Evolutionary conservation across 2,888 invertebrate genomes (phyloP), one percentile per base, ranked within the genome.

Genomic region (Philereme vetulata): DNA sequence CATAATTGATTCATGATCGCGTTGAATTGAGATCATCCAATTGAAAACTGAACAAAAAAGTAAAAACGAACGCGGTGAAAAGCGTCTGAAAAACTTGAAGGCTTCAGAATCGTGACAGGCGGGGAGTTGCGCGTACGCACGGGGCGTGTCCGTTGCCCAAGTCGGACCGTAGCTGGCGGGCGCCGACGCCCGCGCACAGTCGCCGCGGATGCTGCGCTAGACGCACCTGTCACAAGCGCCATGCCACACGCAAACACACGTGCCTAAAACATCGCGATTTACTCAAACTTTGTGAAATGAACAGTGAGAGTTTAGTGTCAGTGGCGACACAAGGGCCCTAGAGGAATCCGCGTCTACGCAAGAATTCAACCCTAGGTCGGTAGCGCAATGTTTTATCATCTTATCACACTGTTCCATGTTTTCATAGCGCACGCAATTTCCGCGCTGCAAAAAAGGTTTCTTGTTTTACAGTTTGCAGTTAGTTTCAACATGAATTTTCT

Each of bases 121-220:
- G 82, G 83, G 84, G 84, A 81, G 83, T 75, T 80, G 87, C 85
- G 84, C 78, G 82, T 78, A 82, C 84, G 84, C 88, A 84, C 79
- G 81, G 79, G 84, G 85, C 87, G 85, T 82, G 88, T 78, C 80
- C 72, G 63, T 38, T 82, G 88, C 78, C 80, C 72, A 64, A 8
- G 51, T 62, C 67, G 66, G 64, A 67, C 64, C 11, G 43, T 51
- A 38, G 43, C 44, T 51, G 51, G 51, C 21, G 43, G 21, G 21
- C 43, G 40, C 8, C 42, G 66, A 8, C 70, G 75, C 74, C 66
- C 57, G 68, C 70, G 71, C 90, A 90, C 77, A 88, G 78, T 83
- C 82, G 84, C 78, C 75, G 82, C 82, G 86, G 90, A 90, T 86
- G 90, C 90, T 90, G 90, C 84, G 85, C 80, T 82, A 78, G 70